Base-by-base conservation (phyloP, 2,888 invertebrate species). In the Apamea monoglypha region DNA sequence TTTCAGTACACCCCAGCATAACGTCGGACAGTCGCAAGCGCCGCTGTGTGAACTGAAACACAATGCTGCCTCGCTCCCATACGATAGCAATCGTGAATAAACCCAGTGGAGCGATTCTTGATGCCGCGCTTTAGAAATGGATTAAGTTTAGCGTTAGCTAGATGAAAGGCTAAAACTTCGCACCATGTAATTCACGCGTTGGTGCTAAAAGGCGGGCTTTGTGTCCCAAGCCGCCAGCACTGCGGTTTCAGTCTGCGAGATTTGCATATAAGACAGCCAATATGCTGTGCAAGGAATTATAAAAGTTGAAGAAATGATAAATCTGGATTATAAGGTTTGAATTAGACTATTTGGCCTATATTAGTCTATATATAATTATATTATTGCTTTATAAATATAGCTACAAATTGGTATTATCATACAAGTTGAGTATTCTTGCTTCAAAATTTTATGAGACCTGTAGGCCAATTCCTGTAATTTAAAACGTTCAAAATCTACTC, bases 31-130 rank as follows among this genome's bases (percentile, higher is more conserved):
- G 72, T 74, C 76, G 80, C 86, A 73, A 89, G 84, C 86, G 89
- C 81, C 81, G 79, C 88, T 89, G 89, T 92, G 92, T 91, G 92
- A 92, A 91, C 88, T 77, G 76, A 78, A 87, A 91, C 88, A 93
- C 93, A 93, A 93, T 93, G 91, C 86, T 85, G 84, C 79, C 89
- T 82, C 84, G 88, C 91, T 88, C 93, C 91, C 93, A 93, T 91
- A 91, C 83, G 94, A 94, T 94, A 93, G 88, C 86, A 86, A 94
- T 94, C 94, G 87, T 92, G 94, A 94, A 94, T 92, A 92, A 92
- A 93, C 84, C 80, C 88, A 88, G 84, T 89, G 90, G 90, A 90
- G 91, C 91, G 92, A 92, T 92, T 87, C 91, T 91, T 91, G 92
- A 92, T 92, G 91, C 85, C 86, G 85, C 90, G 89, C 90, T 92